Percentiles rank a stretch among this genome's conserved stretches.
These are phyloP conservation scores for Chloropsis cyanopogon DNA, from an alignment of 2,113 vertebrate species.

Conservation along the genomic window DNA sequence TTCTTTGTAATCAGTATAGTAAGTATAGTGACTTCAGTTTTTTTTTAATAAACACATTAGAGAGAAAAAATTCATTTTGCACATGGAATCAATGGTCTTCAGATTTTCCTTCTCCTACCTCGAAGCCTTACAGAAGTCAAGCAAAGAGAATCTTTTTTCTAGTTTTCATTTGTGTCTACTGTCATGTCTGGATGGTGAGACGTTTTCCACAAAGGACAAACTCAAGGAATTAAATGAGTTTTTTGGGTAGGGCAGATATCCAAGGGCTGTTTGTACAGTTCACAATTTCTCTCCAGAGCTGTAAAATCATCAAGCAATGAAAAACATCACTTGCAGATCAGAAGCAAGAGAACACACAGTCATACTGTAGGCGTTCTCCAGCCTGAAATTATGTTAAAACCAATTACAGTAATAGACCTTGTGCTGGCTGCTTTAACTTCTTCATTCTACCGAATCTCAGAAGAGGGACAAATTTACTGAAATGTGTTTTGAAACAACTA, in stretches of 20 bases:
- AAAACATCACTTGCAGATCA: not conserved
- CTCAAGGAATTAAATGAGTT: not conserved
- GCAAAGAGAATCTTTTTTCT: not conserved
- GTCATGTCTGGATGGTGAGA: not conserved
- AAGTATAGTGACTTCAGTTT: not conserved
- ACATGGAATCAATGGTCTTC: not conserved
- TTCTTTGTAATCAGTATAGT: not conserved
- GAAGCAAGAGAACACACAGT: not conserved
- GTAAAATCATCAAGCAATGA: not conserved
- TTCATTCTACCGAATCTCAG: not conserved
- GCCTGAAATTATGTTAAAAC: not conserved
- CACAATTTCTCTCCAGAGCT: not conserved
- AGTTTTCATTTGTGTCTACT: not conserved
- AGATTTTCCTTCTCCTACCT: not conserved
- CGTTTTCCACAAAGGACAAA: fast-evolving
- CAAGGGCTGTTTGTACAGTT: not conserved
- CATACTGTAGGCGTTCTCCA: too few species aligned
- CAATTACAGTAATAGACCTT: not conserved
- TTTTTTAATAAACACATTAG: not conserved
- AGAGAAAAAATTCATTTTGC: not conserved
- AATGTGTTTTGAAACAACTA: not conserved
- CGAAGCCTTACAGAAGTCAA: not conserved
- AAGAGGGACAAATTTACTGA: not conserved
- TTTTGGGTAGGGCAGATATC: not conserved
- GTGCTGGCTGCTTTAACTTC: not conserved